phyloP scores from a whole-genome alignment of 1,140 invertebrate genomes.

The Sycobia sp. region DNA sequence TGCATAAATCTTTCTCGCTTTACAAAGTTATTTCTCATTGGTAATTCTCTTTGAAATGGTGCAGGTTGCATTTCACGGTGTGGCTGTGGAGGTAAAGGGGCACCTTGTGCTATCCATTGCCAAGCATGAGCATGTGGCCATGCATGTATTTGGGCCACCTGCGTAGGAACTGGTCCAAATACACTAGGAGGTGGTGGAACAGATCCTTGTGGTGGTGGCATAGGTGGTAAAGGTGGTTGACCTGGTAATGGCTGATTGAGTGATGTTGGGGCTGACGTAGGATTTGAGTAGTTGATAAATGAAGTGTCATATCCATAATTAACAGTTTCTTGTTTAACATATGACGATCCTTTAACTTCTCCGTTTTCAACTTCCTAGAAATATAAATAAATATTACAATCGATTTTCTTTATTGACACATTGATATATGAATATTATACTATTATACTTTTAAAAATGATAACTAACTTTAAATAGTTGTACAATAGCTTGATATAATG shows the following conservation, averaged over 20 bases:
- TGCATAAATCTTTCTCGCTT: conserved; percentile 53
- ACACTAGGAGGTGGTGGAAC: conserved; percentile 55
- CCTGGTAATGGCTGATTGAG: conserved; percentile 55
- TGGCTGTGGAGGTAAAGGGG: conserved; percentile 41
- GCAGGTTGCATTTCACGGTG: conserved; percentile 42
- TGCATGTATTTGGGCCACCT: conserved; percentile 52
- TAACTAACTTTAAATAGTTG: no score
- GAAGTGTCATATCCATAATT: conserved; percentile 47
- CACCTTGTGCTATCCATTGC: conserved; percentile 57
- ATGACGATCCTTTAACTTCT: conserved; percentile 43
- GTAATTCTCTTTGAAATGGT: conserved; percentile 49
- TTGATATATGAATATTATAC: no score
- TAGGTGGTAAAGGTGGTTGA: conserved; percentile 57
- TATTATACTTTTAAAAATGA: no score
- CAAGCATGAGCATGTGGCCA: conserved; percentile 53
- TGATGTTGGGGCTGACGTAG: conserved; percentile 38
- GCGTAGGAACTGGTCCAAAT: conserved; percentile 50
- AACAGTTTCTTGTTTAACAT: conserved; percentile 46
- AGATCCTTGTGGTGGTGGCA: conserved; percentile 52
- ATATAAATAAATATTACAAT: no score
- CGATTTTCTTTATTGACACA: no score
- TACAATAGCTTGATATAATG: no score
- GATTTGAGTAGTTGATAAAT: conserved; percentile 34
- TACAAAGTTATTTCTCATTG: conserved; percentile 49
- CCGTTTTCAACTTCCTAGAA: conserved; percentile 47